Evolutionary conservation across 2,113 vertebrate genomes (phyloP), one percentile per base, ranked within the genome.

Genomic region (Brachyhypopomus gauderio): DNA sequence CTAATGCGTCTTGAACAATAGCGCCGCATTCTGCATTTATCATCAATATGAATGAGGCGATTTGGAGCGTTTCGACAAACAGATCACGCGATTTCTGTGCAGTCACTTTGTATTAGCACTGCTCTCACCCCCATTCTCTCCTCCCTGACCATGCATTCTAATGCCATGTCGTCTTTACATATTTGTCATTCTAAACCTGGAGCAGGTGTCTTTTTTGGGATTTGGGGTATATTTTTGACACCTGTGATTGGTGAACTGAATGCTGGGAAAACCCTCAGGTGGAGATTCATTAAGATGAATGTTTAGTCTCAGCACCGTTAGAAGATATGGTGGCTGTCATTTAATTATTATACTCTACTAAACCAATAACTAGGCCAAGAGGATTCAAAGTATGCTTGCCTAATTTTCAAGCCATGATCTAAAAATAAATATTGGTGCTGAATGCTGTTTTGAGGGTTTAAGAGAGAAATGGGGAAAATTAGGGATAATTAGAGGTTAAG

Each of bases 351-450:
- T 30, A 22, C n/a, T n/a, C 34, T 25, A 59, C 23, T 76, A 71
- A 64, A 69, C 8, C 36, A 77, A 76, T 78, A 81, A 30, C 22
- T 64, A 64, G 23, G 62, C 72, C 69, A 62, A 19, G 81, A 5
- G 27, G 17, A 60, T 72, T 72, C 64, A 77, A 63, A 58, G 20
- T 58, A 9, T 8, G 55, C 79, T 64, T 45, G 64, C 66, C 27
- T 60, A 69, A 77, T 69, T 72, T 66, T 48, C 22, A 3, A 70
- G 30, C 27, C 38, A 0, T 30, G 34, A 30, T 74, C 66, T 79
- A 84, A 84, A 84, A 86, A 86, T 84, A 84, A 23, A 66, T 75
- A 79, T 38, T 83, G 23, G 60, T 48, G 67, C 64, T 78, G 80
- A 81, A 83, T 76, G 80, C 67, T 36, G 62, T 52, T 66, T 77